These are phyloP conservation scores for Pyxicephalus adspersus DNA, from an alignment of 2,113 vertebrate species.

Conservation along the genomic window DNA sequence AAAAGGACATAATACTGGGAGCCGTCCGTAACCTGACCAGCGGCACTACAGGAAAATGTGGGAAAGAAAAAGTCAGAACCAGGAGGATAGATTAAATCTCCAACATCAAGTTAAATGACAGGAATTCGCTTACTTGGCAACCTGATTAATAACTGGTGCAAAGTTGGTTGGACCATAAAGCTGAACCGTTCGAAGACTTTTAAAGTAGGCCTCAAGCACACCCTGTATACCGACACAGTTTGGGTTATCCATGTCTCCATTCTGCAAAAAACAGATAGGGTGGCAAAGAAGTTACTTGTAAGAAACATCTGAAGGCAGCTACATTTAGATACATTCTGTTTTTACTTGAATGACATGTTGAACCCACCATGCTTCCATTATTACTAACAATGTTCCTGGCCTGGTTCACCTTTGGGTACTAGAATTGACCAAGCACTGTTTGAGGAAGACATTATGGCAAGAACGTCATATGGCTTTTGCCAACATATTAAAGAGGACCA, in stretches of 20 bases:
- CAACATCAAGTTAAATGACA: neutral
- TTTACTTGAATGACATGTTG: no score
- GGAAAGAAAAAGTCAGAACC: neutral
- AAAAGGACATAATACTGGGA: constrained; percentile 96
- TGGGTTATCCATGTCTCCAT: constrained; percentile 83
- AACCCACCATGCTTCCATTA: no score
- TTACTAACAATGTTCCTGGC: no score
- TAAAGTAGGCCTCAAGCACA: constrained; percentile 89
- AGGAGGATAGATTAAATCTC: neutral
- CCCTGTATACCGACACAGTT: constrained; percentile 88
- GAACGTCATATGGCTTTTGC: no score
- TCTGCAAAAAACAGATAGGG: constrained; percentile 63
- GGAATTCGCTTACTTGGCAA: constrained; percentile 80
- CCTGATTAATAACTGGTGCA: constrained; percentile 90
- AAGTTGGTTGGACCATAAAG: constrained; percentile 95
- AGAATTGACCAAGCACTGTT: no score
- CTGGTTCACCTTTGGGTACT: no score
- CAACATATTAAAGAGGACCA: no score
- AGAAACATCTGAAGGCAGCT: no score
- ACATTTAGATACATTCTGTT: neutral
- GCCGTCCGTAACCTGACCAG: constrained; percentile 87
- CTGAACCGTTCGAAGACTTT: constrained; percentile 89
- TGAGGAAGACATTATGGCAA: no score
- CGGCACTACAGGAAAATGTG: constrained; percentile 71
- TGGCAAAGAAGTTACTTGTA: neutral